Conservation (phyloP, 2,888 invertebrate genomes). For the Thecophora atra region DNA sequence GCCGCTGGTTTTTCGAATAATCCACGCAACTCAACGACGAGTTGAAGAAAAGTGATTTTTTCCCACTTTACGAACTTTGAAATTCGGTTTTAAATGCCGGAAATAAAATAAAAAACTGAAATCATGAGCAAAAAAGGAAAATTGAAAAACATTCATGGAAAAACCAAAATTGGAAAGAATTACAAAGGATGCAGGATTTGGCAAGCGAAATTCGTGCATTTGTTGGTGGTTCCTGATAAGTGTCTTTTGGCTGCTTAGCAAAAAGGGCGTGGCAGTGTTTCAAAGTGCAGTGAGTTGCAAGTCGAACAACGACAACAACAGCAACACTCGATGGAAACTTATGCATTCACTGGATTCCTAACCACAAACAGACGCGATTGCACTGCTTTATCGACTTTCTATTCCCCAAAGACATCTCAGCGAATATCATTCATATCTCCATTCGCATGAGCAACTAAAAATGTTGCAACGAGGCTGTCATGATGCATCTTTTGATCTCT, state of each 20-base stretch:
- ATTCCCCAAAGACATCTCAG: conserved; percentile 4
- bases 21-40: not conserved
- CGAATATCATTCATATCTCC: conserved; percentile 12
- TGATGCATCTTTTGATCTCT: not conserved
- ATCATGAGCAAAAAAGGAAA: not conserved
- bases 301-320: conserved; percentile 1
- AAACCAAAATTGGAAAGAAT: not conserved
- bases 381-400: not conserved
- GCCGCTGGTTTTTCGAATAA: not conserved
- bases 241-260: conserved; percentile 53
- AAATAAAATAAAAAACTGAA: not conserved
- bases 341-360: not conserved
- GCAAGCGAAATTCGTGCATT: not conserved
- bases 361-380: not conserved
- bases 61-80: not conserved
- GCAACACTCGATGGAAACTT: not conserved
- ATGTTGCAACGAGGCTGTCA: conserved; percentile 25
- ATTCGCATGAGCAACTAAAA: conserved; percentile 17
- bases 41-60: not conserved
- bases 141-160: not conserved
- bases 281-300: not conserved
- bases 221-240: conserved; percentile 1
- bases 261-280: conserved; percentile 49
- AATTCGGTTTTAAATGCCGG: not conserved
- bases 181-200: not conserved